Evolutionary conservation across 2,888 invertebrate species (phyloP).

Genomic region (Pseudolycoriella hygida): DNA sequence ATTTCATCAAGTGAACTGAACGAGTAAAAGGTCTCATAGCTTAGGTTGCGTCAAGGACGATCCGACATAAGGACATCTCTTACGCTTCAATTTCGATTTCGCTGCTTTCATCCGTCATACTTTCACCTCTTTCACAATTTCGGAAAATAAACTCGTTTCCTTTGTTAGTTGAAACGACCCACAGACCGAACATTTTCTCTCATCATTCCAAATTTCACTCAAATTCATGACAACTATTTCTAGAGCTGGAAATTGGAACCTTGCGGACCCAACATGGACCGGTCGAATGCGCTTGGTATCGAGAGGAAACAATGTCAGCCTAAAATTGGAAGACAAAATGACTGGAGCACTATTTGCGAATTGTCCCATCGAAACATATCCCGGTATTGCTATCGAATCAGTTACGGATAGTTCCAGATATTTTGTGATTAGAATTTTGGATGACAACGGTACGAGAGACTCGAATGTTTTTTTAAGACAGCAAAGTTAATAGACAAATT

Average conservation of each 20-base stretch:
- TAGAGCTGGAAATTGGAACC: conserved; percentile 98
- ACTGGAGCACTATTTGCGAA: conserved; percentile 90
- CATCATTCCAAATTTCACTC: no score
- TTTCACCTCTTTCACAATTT: no score
- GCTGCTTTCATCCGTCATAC: no score
- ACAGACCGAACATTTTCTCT: no score
- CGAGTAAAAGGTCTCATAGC: no score
- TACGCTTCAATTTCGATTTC: no score
- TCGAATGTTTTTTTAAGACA: neutral
- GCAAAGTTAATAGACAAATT: neutral
- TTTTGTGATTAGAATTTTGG: conserved; percentile 88
- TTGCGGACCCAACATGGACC: conserved; percentile 96
- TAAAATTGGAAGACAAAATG: conserved; percentile 92
- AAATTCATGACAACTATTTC: no score
- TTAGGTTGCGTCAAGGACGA: no score
- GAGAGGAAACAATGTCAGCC: conserved; percentile 67
- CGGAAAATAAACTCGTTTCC: no score
- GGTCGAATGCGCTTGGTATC: conserved; percentile 86
- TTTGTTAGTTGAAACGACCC: no score
- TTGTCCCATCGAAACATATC: conserved; percentile 90
- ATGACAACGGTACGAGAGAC: conserved; percentile 60
- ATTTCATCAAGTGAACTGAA: no score
- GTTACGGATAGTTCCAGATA: conserved; percentile 96
- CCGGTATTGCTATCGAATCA: conserved; percentile 84
- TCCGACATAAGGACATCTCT: no score